Conservation (phyloP, 2,797 vertebrate species). For the Vipera ursinii region DNA sequence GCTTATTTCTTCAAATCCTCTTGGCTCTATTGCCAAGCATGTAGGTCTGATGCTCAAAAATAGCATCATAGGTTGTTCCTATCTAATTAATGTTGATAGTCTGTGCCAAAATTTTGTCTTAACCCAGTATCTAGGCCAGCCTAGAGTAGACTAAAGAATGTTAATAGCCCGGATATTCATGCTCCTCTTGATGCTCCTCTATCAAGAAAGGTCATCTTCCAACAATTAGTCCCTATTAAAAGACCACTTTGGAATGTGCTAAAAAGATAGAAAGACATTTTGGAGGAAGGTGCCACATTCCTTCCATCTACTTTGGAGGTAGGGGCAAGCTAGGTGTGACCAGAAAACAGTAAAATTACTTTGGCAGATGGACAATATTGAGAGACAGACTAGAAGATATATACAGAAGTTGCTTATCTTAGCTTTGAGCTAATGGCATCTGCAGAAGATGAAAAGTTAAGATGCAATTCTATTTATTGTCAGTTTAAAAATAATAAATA, state of each 20-base stretch:
- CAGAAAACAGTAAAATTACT: neutral
- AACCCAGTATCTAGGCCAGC: neutral
- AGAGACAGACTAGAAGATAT: neutral
- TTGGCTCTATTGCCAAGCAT: neutral
- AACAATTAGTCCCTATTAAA: constrained; percentile 1
- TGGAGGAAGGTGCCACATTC: neutral
- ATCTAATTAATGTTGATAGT: neutral
- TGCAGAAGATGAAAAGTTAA: neutral
- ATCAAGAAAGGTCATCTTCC: neutral
- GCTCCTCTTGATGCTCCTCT: neutral
- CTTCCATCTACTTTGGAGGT: neutral
- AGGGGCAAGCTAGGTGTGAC: neutral
- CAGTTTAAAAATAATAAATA: neutral
- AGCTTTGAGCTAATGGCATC: neutral
- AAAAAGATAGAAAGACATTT: neutral
- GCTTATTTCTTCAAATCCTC: neutral
- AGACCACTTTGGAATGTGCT: constrained; percentile 1
- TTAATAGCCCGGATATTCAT: neutral
- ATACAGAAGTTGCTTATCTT: neutral
- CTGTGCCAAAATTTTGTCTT: neutral
- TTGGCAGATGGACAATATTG: neutral
- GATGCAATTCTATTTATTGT: neutral
- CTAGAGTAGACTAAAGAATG: neutral
- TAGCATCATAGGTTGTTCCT: neutral
- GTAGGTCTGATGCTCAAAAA: neutral